Evolutionary conservation across 2,888 invertebrate species (phyloP).

Genomic region (Lithophane semibrunnea): DNA sequence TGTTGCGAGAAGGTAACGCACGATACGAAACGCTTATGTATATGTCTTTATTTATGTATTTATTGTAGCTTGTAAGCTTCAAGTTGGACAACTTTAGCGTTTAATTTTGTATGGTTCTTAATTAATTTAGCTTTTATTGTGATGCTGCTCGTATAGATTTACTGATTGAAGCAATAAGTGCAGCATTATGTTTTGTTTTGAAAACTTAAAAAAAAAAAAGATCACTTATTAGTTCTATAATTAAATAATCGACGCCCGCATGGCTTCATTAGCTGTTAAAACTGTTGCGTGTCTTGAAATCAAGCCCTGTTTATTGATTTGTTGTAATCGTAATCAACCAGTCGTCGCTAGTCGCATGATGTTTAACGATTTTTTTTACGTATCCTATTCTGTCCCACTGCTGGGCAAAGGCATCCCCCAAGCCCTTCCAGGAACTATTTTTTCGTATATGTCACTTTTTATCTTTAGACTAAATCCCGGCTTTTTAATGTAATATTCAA

Average conservation of each 20-base stretch:
- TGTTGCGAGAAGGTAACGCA: constrained; percentile 91
- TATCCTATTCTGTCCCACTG: too few species aligned
- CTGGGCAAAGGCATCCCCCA: too few species aligned
- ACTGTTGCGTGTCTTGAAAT: not conserved
- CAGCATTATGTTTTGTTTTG: not conserved
- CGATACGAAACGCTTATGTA: constrained; percentile 45
- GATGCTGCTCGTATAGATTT: not conserved
- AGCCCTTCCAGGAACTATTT: too few species aligned
- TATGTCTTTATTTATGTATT: constrained; percentile 32
- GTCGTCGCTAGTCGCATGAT: constrained; percentile 1
- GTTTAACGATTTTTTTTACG: not conserved
- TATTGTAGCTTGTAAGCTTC: constrained; percentile 15
- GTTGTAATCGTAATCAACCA: too few species aligned
- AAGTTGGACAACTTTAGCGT: not conserved
- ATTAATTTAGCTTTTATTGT: not conserved
- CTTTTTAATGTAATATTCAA: not conserved
- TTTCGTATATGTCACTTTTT: not conserved
- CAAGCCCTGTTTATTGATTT: not conserved
- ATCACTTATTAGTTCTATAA: not conserved
- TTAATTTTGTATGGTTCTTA: constrained; percentile 2
- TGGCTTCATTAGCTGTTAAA: constrained; percentile 7
- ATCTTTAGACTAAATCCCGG: not conserved
- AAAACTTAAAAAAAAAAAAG: too few species aligned
- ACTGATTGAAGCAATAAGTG: not conserved
- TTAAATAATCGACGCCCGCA: not conserved